Evolutionary conservation across 2,113 vertebrate genomes (phyloP).

Genomic region (Neotragus pygmaeus): DNA sequence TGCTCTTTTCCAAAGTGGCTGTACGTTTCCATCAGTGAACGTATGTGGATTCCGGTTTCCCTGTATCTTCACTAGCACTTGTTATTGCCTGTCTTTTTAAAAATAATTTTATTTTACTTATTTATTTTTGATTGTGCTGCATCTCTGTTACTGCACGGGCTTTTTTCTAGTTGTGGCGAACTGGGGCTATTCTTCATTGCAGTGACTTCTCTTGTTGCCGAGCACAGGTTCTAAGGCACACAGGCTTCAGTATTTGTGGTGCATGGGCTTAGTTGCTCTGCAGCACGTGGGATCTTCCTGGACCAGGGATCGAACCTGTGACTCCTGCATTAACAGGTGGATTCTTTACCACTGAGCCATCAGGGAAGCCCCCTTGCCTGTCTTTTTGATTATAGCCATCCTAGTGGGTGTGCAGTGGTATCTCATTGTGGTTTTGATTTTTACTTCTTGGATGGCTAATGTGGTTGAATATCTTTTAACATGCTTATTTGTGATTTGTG

Average conservation of each 20-base stretch:
- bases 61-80: not conserved
- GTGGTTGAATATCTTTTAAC: not conserved
- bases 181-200: not conserved
- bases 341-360: not conserved
- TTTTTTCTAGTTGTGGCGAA: not conserved
- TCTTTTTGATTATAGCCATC: not conserved
- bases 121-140: not conserved
- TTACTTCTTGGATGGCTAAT: not conserved
- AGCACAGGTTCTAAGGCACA: not conserved
- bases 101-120: not conserved
- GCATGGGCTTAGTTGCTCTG: not conserved
- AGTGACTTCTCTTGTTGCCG: not conserved
- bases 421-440: not conserved
- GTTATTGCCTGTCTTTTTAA: not conserved
- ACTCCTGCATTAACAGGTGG: not conserved
- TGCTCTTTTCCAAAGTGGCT: not conserved
- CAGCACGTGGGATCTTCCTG: not conserved
- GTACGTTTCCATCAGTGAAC: not conserved
- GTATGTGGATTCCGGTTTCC: not conserved
- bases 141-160: rapidly evolving
- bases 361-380: not conserved
- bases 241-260: not conserved
- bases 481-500: not conserved
- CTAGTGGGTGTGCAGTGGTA: not conserved
- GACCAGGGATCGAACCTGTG: not conserved